Conservation (phyloP, 2,113 vertebrate species). For the Neodon shergylaensis region DNA sequence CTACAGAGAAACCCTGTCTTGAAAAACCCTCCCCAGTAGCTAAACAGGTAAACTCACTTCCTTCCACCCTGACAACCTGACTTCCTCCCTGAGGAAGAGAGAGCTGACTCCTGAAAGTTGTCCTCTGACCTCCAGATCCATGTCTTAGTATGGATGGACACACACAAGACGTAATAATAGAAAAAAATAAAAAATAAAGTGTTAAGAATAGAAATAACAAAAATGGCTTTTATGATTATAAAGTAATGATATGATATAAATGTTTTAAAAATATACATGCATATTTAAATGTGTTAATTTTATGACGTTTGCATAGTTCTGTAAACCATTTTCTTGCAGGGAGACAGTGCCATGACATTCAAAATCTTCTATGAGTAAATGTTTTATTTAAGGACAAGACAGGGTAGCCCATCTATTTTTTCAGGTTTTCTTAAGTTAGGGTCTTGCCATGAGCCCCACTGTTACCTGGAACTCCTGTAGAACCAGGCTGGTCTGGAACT, state of each 20-base stretch:
- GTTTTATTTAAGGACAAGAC: background rate
- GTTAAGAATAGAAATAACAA: background rate
- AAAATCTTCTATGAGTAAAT: background rate
- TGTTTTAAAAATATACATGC: background rate
- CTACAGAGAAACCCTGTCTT: background rate
- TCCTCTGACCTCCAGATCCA: background rate
- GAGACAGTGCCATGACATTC: background rate
- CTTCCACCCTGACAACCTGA: too few relatives aligned
- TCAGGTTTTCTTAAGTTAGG: background rate
- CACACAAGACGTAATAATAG: background rate
- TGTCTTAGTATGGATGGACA: background rate
- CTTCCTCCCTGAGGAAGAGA: background rate
- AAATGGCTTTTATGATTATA: background rate
- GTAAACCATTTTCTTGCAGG: slow-evolving; percentile 24
- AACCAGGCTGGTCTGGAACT: background rate
- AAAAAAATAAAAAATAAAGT: background rate
- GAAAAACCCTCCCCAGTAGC: background rate
- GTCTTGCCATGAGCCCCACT: background rate
- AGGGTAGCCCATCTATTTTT: background rate
- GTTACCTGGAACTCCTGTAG: background rate
- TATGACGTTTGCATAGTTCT: background rate
- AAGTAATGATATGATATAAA: background rate
- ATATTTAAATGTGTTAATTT: background rate
- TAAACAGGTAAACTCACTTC: background rate
- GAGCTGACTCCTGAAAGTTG: background rate